Evolutionary conservation across 2,888 invertebrate species (phyloP).

Genomic region (Andrena marginata): DNA sequence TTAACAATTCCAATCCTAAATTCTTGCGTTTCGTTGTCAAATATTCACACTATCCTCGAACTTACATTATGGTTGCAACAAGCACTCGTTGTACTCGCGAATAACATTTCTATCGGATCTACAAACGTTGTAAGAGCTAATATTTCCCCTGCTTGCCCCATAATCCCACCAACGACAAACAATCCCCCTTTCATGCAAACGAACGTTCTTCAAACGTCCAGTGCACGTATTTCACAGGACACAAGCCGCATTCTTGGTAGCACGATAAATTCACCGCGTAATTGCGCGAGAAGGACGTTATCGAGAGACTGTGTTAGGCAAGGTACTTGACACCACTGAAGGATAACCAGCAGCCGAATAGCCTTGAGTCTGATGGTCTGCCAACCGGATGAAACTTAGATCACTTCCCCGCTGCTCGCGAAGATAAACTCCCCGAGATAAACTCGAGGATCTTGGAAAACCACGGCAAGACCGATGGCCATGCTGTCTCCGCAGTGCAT

Average conservation of each 20-base stretch:
- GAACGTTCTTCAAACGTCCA: not conserved
- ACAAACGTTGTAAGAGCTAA: too few species aligned
- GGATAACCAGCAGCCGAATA: slow-evolving; percentile 71
- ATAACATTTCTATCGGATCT: too few species aligned
- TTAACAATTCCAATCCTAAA: too few species aligned
- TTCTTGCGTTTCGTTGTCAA: too few species aligned
- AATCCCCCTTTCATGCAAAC: too few species aligned
- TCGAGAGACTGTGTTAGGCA: slow-evolving; percentile 64
- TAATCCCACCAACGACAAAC: too few species aligned
- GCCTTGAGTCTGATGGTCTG: slow-evolving; percentile 66
- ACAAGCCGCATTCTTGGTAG: slow-evolving; percentile 52
- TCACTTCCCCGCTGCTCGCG: slow-evolving; percentile 70
- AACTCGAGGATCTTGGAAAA: slow-evolving; percentile 77
- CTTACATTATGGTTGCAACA: too few species aligned
- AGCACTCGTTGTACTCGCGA: too few species aligned
- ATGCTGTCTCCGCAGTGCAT: slow-evolving; percentile 73
- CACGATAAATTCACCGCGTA: slow-evolving; percentile 59
- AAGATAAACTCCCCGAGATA: slow-evolving; percentile 77
- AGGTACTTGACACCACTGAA: slow-evolving; percentile 74
- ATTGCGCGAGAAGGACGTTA: slow-evolving; percentile 67
- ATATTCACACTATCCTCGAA: too few species aligned
- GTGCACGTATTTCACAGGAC: not conserved
- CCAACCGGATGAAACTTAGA: slow-evolving; percentile 75
- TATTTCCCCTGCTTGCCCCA: too few species aligned
- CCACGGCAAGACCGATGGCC: slow-evolving; percentile 79